phyloP scores from a whole-genome alignment of 2,797 vertebrate genomes.

The Brotogeris chrysoptera region DNA sequence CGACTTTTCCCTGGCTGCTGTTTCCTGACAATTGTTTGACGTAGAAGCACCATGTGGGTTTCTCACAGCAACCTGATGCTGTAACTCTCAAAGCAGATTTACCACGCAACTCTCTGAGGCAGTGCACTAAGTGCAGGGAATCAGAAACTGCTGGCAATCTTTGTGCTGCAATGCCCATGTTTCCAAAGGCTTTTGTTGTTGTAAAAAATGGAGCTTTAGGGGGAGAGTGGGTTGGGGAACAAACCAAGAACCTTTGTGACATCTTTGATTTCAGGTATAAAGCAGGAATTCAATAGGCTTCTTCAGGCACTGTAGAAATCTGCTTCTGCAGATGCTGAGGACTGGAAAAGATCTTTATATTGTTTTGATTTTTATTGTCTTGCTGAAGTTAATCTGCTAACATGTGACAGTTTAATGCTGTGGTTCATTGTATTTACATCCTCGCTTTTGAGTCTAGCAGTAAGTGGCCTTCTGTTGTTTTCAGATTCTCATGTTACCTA shows the following conservation, averaged over 20 bases:
- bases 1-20: neutral
- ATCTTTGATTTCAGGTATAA: neutral
- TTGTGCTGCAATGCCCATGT: neutral
- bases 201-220: neutral
- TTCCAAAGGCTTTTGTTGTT: neutral
- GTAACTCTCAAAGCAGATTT: neutral
- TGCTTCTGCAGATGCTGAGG: neutral
- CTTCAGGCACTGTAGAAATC: neutral
- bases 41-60: neutral
- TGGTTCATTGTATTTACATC: neutral
- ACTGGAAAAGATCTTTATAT: neutral
- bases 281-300: neutral
- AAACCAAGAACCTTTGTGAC: neutral
- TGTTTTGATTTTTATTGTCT: slow-evolving; percentile 19
- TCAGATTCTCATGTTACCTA: neutral
- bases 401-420: neutral
- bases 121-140: neutral
- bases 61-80: neutral
- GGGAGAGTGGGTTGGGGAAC: neutral
- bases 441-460: neutral
- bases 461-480: neutral
- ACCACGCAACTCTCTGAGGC: neutral
- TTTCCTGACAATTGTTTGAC: neutral
- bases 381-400: neutral
- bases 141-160: neutral